Percentiles rank a stretch among this genome's conserved stretches.
Evolutionary conservation across 1,140 invertebrate species (phyloP).

Genomic region (Brachionus rubens): DNA sequence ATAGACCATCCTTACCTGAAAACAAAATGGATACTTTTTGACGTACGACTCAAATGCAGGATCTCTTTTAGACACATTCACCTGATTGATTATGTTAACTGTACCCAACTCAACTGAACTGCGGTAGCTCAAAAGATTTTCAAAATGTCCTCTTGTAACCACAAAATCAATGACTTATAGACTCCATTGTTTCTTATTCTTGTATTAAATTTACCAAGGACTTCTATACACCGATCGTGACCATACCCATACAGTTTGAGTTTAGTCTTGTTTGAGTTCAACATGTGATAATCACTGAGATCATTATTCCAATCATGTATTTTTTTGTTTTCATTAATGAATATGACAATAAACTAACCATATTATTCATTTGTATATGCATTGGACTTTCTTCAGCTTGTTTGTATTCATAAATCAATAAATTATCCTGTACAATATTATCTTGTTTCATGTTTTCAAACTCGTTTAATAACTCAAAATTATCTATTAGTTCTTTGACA

Average conservation of each 20-base stretch:
- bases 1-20: background rate
- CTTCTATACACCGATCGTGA: background rate
- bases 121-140: background rate
- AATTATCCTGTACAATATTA: no score
- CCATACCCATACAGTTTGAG: background rate
- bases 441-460: no score
- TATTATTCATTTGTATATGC: no score
- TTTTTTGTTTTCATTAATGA: no score
- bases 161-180: background rate
- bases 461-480: no score
- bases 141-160: background rate
- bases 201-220: no score
- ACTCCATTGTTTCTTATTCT: background rate
- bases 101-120: background rate
- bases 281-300: no score
- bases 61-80: background rate
- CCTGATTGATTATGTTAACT: background rate
- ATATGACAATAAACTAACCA: no score
- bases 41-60: background rate
- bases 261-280: background rate
- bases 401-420: no score
- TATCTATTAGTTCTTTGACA: no score
- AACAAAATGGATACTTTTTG: constrained; percentile 11
- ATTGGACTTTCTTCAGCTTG: no score
- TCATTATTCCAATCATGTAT: no score